These are phyloP conservation scores for Cheirogaleus medius DNA, from an alignment of 2,113 vertebrate species.

Conservation along the genomic window DNA sequence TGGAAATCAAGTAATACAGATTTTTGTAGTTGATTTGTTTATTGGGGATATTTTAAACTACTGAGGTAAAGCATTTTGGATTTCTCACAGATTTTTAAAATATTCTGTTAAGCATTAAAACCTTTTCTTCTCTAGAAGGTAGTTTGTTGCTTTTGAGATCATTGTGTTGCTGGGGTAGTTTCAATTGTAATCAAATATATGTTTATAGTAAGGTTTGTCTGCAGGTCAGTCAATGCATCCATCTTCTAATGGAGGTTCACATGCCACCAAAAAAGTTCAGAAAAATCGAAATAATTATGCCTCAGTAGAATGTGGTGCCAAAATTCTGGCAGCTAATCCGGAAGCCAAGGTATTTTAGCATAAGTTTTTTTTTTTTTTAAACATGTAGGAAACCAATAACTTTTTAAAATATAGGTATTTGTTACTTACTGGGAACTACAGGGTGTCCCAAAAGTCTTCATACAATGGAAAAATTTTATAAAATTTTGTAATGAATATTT, in stretches of 20 bases:
- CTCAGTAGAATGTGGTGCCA: conserved; percentile 98
- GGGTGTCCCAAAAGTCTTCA: no score
- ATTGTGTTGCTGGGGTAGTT: conserved; percentile 32
- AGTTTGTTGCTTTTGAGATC: conserved; percentile 48
- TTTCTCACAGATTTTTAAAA: conserved; percentile 40
- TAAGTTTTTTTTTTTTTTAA: not conserved
- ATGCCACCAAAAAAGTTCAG: conserved; percentile 95
- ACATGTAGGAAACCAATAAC: not conserved
- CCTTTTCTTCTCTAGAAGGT: not conserved
- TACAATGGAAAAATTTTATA: no score
- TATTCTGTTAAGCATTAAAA: conserved; percentile 21
- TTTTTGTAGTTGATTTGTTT: conserved; percentile 36
- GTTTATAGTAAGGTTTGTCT: conserved; percentile 75
- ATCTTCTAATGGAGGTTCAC: conserved; percentile 90
- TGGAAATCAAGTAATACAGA: not conserved
- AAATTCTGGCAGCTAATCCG: conserved; percentile 96
- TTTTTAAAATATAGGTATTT: not conserved
- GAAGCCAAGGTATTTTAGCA: conserved; percentile 94
- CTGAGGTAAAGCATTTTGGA: not conserved
- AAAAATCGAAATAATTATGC: conserved; percentile 99
- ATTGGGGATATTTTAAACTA: not conserved
- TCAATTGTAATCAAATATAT: conserved; percentile 47
- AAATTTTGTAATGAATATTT: no score
- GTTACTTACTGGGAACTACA: not conserved
- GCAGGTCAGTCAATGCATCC: conserved; percentile 95